phyloP scores from a whole-genome alignment of 2,797 vertebrate genomes.

The Muraenolepis orangiensis region DNA sequence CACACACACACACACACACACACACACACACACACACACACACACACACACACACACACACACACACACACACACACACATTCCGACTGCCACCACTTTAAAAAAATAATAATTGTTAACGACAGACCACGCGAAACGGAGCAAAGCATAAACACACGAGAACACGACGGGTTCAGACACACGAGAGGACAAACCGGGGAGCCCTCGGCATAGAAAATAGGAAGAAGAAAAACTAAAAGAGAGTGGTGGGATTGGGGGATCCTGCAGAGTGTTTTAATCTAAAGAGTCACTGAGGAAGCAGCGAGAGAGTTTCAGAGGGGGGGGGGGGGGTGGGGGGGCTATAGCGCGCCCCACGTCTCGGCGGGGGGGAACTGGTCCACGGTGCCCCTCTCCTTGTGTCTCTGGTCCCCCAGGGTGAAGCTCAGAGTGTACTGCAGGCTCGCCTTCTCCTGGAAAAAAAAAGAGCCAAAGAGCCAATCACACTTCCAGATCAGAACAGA shows the following conservation, averaged over 20 bases:
- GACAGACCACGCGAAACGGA: slow-evolving; percentile 33
- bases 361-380: slow-evolving; percentile 92
- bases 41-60: no score
- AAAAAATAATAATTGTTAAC: no score
- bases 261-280: neutral
- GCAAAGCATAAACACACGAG: slow-evolving; percentile 41
- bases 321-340: slow-evolving; percentile 54
- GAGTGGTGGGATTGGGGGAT: neutral
- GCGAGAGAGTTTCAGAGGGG: slow-evolving; percentile 3
- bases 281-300: slow-evolving; percentile 15
- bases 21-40: no score
- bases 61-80: slow-evolving; percentile 27
- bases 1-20: no score
- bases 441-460: slow-evolving; percentile 90
- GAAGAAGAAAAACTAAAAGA: slow-evolving; percentile 17
- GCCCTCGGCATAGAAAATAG: no score
- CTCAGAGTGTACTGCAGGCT: slow-evolving; percentile 91
- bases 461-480: no score
- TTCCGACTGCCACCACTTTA: no score
- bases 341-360: slow-evolving; percentile 91
- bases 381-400: slow-evolving; percentile 86
- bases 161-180: no score
- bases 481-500: no score
- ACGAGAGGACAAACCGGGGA: no score
- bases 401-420: slow-evolving; percentile 88